Evolutionary conservation across 2,797 vertebrate species (phyloP).

Genomic region (Eremophila alpestris): DNA sequence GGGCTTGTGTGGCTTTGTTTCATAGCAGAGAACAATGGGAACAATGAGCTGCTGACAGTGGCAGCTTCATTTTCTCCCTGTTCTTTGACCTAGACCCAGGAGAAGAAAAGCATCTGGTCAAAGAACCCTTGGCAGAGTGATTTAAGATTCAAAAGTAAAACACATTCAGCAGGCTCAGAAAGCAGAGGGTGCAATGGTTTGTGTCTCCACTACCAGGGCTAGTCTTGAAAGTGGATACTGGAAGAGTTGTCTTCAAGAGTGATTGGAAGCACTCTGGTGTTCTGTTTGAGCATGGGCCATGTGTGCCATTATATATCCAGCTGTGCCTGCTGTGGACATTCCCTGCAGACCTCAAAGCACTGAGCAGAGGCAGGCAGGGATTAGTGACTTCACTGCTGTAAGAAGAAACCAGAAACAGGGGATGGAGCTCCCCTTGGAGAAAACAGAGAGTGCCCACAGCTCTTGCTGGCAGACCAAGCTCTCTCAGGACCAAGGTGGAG

Average conservation of each 20-base stretch:
- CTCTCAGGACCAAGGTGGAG: neutral
- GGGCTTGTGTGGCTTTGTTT: neutral
- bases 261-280: neutral
- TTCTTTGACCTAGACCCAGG: neutral
- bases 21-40: neutral
- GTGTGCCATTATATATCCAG: neutral
- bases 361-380: neutral
- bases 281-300: neutral
- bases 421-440: neutral
- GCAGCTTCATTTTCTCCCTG: neutral
- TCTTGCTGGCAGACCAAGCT: accelerated
- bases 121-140: neutral
- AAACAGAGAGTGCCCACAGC: neutral
- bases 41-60: neutral
- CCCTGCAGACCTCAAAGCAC: neutral
- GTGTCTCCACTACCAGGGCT: neutral
- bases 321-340: neutral
- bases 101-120: neutral
- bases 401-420: neutral
- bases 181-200: neutral
- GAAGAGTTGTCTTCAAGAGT: neutral
- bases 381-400: neutral
- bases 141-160: neutral
- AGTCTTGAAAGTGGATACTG: neutral
- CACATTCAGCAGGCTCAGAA: neutral